Percentiles rank a stretch among this genome's conserved stretches.
Conservation (phyloP, 1,140 invertebrate genomes). For the Harlomillsia oculata region DNA sequence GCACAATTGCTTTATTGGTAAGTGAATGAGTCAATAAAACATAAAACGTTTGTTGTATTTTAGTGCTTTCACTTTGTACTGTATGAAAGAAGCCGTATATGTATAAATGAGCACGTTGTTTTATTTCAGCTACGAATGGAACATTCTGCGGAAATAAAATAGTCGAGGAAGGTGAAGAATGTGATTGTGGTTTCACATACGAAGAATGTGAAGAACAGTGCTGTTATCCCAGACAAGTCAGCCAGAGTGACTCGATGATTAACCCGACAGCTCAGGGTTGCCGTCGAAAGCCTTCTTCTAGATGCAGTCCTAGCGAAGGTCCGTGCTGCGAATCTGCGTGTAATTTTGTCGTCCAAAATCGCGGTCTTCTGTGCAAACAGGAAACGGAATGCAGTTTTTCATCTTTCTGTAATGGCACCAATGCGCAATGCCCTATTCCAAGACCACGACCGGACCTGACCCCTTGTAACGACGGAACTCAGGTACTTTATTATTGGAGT, state of each 20-base stretch:
- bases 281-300: constrained; percentile 47
- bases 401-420: constrained; percentile 73
- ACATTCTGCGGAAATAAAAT: constrained; percentile 99
- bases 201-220: constrained; percentile 86
- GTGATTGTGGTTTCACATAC: constrained; percentile 91
- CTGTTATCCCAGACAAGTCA: constrained; percentile 78
- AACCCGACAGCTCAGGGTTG: constrained; percentile 71
- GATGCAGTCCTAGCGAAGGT: constrained; percentile 82
- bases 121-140: constrained; percentile 62
- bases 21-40: constrained; percentile 28
- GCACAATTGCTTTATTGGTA: constrained; percentile 83
- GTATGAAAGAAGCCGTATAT: neutral
- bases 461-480: constrained; percentile 69
- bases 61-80: too few species aligned
- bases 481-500: constrained; percentile 41
- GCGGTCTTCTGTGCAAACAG: constrained; percentile 54
- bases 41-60: too few species aligned
- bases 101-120: neutral
- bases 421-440: constrained; percentile 74
- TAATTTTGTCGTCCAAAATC: constrained; percentile 55
- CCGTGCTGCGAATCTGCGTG: constrained; percentile 84
- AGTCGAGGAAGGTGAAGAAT: constrained; percentile 93
- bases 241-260: constrained; percentile 53
- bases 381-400: constrained; percentile 80
- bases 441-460: constrained; percentile 66